Evolutionary conservation across 2,797 vertebrate species (phyloP).

Genomic region (Anomalospiza imberbis): DNA sequence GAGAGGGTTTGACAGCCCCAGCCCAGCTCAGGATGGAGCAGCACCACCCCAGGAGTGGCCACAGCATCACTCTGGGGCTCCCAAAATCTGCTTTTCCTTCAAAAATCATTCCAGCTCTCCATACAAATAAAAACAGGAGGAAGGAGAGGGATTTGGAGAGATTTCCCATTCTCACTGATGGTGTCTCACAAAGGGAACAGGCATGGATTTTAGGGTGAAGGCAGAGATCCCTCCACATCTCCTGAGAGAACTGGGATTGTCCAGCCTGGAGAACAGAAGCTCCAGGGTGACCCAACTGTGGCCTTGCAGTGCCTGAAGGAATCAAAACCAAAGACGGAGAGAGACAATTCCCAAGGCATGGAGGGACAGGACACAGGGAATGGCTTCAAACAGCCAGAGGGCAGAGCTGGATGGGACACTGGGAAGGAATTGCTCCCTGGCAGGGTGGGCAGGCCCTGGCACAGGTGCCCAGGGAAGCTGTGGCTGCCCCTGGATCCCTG

Average conservation of each 20-base stretch:
- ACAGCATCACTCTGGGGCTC: not conserved
- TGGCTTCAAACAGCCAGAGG: too few species aligned
- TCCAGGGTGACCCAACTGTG: not conserved
- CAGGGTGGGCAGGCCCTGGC: not conserved
- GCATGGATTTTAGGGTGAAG: not conserved
- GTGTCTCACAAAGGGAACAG: not conserved
- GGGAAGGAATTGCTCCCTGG: not conserved
- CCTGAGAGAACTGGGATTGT: not conserved
- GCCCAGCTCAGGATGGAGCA: not conserved
- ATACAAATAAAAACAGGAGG: not conserved
- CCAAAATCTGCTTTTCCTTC: not conserved
- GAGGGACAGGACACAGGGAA: not conserved
- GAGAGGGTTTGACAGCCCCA: not conserved
- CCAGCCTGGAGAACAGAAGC: not conserved
- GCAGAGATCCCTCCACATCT: not conserved
- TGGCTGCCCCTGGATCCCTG: not conserved
- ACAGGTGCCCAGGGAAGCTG: not conserved
- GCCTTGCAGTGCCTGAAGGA: not conserved
- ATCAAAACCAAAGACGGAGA: not conserved
- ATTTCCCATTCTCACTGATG: too few species aligned
- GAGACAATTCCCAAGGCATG: not conserved
- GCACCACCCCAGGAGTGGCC: rapidly evolving
- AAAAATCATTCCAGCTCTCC: not conserved
- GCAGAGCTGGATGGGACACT: rapidly evolving
- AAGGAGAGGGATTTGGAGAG: not conserved